Conservation (phyloP, 2,113 vertebrate species). For the Rhabdornis inornatus region DNA sequence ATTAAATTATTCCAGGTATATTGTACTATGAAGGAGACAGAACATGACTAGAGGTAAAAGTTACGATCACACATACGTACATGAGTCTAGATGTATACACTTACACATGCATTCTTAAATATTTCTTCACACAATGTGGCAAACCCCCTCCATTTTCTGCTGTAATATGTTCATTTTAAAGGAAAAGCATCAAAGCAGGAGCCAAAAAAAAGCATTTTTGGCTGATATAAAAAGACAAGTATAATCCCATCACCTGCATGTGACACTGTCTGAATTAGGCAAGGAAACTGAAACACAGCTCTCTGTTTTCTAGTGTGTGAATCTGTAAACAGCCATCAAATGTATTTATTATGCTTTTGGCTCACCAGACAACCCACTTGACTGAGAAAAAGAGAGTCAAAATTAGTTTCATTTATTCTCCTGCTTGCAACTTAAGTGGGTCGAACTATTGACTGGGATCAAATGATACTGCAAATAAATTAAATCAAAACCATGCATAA, state of each 20-base stretch:
- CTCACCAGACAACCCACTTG: slow-evolving; percentile 11
- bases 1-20: not conserved
- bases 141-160: not conserved
- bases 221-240: not conserved
- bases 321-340: slow-evolving; percentile 17
- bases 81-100: not conserved
- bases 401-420: slow-evolving; percentile 31
- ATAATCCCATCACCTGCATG: not conserved
- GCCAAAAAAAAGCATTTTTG: not conserved
- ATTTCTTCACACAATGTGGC: not conserved
- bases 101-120: not conserved
- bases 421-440: not conserved
- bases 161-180: not conserved
- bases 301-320: not conserved
- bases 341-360: slow-evolving; percentile 22
- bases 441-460: not conserved
- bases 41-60: not conserved
- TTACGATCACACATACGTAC: not conserved
- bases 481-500: slow-evolving; percentile 18
- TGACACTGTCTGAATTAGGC: not conserved
- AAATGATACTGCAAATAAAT: slow-evolving; percentile 18
- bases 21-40: not conserved
- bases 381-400: not conserved
- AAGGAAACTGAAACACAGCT: not conserved
- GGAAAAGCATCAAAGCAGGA: not conserved